These are phyloP conservation scores for Alligator mississippiensis DNA, from an alignment of 2,113 vertebrate species.

Conservation along the genomic window DNA sequence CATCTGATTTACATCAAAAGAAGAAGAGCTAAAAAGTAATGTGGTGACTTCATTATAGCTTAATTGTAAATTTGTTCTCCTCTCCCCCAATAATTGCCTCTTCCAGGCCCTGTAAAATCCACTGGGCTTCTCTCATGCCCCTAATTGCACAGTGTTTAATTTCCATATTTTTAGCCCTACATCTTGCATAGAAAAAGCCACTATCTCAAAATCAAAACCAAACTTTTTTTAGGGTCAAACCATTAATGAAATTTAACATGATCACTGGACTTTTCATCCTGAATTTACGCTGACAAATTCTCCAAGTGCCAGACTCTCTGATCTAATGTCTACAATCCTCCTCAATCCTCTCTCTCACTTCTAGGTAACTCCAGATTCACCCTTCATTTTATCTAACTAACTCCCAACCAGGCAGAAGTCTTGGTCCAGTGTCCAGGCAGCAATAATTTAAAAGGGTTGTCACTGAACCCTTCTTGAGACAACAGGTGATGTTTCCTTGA, in stretches of 20 bases:
- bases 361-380: not conserved
- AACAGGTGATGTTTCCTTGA: not conserved
- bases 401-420: not conserved
- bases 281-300: not conserved
- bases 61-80: not conserved
- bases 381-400: not conserved
- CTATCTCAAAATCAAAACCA: not conserved
- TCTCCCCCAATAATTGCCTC: not conserved
- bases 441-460: not conserved
- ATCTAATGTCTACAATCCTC: not conserved
- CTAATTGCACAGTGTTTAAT: not conserved
- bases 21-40: not conserved
- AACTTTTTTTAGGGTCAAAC: not conserved
- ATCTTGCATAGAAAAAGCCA: not conserved
- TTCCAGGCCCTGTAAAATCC: constrained; percentile 13
- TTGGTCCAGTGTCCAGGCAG: not conserved
- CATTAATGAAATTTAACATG: not conserved
- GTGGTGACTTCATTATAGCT: not conserved
- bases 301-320: not conserved
- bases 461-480: not conserved
- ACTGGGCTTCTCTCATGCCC: not conserved
- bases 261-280: not conserved
- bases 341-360: not conserved
- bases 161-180: not conserved
- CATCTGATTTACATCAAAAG: not conserved